Evolutionary conservation across 2,113 vertebrate species (phyloP), one percentile per base, ranked within the genome.

Genomic region (Nothobranchius kuhntae): DNA sequence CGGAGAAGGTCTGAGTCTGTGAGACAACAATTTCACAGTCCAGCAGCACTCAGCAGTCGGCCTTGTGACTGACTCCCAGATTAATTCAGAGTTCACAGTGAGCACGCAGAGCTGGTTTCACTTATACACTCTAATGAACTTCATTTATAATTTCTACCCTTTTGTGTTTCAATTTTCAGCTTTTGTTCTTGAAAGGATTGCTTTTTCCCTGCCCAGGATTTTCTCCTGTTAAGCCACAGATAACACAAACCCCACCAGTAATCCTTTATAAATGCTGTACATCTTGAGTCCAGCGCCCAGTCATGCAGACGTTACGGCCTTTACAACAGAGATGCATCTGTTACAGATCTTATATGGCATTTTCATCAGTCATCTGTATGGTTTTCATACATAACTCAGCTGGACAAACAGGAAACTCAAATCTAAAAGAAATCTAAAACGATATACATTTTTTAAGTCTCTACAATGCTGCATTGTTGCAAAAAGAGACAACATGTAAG

Each of bases 1-100:
- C 48, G 71, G 69, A 45, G 76, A 66, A 71, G 53, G 59, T 66
- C 70, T 58, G 24, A 66, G 26, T 53, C 42, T 65, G 58, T 7
- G 13, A 63, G 63, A 61, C 59, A 40, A 75, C 59, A 59, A 75
- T 82, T 86, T 82, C 71, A 80, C 70, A 81, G 56, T 75, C 30
- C 26, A 62, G 47, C 56, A 75, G 68, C 70, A 52, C 67, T 65
- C 68, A 71, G 78, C 71, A 65, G 80, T 67, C 21, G 9, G 55
- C 61, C 61, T 72, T 80, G 74, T 70, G 68, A 83, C 81, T 75
- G 61, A 74, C 58, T 50, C 50, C 46, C 21, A 76, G 70, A 71
- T 74, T 74, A 75, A 84, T 71, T 60, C 75, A 77, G 56, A 71
- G 53, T 63, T 80, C 57, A 81, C 44, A 60, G 47, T 36, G 38